Evolutionary conservation across 2,888 invertebrate species (phyloP), one percentile per base, ranked within the genome.

Genomic region (Hanleya hanleyi): DNA sequence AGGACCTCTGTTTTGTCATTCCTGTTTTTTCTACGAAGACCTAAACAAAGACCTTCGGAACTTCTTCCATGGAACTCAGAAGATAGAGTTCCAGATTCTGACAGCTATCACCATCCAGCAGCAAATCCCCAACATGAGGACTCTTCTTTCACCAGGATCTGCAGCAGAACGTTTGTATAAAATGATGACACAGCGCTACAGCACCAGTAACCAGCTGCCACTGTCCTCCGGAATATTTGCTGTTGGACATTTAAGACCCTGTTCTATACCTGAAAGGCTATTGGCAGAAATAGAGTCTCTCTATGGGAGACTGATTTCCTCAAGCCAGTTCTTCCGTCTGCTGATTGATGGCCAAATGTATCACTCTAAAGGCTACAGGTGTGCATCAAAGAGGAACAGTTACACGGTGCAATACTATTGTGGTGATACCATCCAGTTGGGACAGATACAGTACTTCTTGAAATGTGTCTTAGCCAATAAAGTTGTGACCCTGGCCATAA

Each of bases 11-110:
- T 71, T 61, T 65, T 41, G 41, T 33, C 65, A 72, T 38, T 72
- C 69, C 1, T 75, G 69, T 49, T 75, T 75, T 61, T 73, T 62
- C 29, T 75, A 64, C 61, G 75, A 75, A 47, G 68, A 68, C 38
- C 36, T 73, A 15, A 75, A 75, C 69, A 69, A 65, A 4, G 72
- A 72, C 26, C 37, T 75, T 4, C 68, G 66, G 15, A 9, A 57
- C 2, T 26, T 75, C 26, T 73, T 73, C 49, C 72, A 75, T 67
- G 75, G 75, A 22, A 69, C 75, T 18, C 72, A 66, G 38, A 41
- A 69, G 57, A 38, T 71, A 6, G 47, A 74, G 1, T n/a, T 64
- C 1, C 74, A 74, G 64, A 68, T 71, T 9, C 47, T 49, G 15
- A n/a, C 33, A 50, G 71, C 74, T 22, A 61, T 67, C 4, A 51